These are phyloP conservation scores for Erpetoichthys calabaricus DNA, from an alignment of 2,797 vertebrate genomes.

Conservation along the genomic window DNA sequence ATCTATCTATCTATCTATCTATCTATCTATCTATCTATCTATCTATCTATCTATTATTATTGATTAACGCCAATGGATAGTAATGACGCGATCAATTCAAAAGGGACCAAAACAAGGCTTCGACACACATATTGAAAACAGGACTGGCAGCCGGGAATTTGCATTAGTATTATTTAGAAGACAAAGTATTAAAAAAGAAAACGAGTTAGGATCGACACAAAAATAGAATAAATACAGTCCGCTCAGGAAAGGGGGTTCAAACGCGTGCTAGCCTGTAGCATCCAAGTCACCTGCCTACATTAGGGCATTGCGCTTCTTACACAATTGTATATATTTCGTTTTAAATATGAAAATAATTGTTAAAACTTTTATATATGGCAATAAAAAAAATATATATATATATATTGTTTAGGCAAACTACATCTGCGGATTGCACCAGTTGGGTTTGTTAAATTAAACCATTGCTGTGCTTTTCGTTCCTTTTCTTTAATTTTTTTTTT, in stretches of 20 bases:
- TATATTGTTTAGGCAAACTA: too few relatives aligned
- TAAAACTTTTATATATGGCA: constrained; percentile 72
- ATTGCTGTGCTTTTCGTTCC: constrained; percentile 13
- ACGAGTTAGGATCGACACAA: constrained; percentile 33
- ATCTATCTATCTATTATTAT: too few relatives aligned
- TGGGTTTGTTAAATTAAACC: constrained; percentile 32
- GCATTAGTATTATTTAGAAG: too few relatives aligned
- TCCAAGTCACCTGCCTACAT: constrained; percentile 44
- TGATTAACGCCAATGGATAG: too few relatives aligned
- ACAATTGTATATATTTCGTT: constrained; percentile 72
- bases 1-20: too few relatives aligned
- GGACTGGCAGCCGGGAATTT: too few relatives aligned
- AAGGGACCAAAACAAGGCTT: too few relatives aligned
- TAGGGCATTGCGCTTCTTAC: constrained; percentile 41
- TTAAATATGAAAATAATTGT: constrained; percentile 69
- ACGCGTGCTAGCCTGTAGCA: constrained; percentile 61
- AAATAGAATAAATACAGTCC: constrained; percentile 46
- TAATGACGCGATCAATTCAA: too few relatives aligned
- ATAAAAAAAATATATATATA: constrained; percentile 51
- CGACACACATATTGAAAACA: too few relatives aligned
- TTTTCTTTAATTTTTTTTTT: constrained; percentile 15
- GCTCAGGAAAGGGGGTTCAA: constrained; percentile 42
- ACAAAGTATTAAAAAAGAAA: too few relatives aligned
- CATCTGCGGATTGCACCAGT: too few relatives aligned
- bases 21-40: too few relatives aligned